A percentile compares a stretch with the other conserved stretches of the same genome.
phyloP scores from a whole-genome alignment of 2,113 vertebrate species.

The Chaenocephalus aceratus region DNA sequence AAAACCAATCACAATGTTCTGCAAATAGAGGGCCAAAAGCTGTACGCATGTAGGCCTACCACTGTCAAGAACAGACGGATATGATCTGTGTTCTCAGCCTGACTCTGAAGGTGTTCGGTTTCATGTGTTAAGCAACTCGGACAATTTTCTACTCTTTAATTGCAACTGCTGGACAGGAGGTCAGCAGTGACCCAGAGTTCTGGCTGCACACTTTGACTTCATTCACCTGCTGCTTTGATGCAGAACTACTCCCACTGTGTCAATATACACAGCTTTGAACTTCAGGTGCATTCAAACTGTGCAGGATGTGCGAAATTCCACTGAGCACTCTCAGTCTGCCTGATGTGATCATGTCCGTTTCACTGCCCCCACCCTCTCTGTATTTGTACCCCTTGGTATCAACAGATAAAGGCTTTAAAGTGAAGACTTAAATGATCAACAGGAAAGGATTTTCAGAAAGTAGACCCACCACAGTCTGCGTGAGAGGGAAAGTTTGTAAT shows the following conservation, averaged over 20 bases:
- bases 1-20: constrained; percentile 38
- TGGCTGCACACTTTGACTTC: background rate
- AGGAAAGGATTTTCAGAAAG: constrained; percentile 17
- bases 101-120: background rate
- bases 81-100: background rate
- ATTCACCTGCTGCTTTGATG: background rate
- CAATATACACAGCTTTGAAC: constrained; percentile 20
- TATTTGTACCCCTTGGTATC: constrained; percentile 25
- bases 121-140: background rate
- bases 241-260: constrained; percentile 39
- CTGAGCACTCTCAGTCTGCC: background rate
- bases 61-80: constrained; percentile 5
- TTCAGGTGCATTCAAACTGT: background rate
- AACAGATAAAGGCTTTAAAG: background rate
- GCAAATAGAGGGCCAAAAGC: constrained; percentile 17
- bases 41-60: constrained; percentile 17
- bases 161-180: background rate
- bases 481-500: constrained; percentile 11
- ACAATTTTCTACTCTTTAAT: background rate
- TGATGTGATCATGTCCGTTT: background rate
- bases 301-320: background rate
- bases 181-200: background rate
- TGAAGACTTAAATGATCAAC: constrained; percentile 11
- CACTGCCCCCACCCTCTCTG: background rate
- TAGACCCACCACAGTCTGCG: constrained; percentile 20